Base-by-base conservation (phyloP, 2,113 vertebrate species). In the Felis chaus region DNA sequence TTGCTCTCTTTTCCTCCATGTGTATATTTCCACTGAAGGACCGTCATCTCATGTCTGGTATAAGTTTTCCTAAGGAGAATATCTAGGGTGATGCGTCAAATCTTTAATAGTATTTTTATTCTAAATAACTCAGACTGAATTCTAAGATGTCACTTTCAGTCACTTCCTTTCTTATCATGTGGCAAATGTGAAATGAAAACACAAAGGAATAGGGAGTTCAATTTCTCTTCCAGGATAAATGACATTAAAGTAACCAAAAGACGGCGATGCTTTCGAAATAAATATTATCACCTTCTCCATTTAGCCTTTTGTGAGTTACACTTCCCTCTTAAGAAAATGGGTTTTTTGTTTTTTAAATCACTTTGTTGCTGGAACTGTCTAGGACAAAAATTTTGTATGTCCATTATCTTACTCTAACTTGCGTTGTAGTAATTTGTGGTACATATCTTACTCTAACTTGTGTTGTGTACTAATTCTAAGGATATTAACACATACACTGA, bases 41-140 rank as follows among this genome's bases (percentile, higher is more conserved):
- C 16, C 81, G 63, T 50, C 48, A 53, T 76, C 57, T 89, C 9
- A 4, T 12, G n/a, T 68, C 57, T 78, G 33, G 31, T 23, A 79
- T 31, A 86, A 36, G 65, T 85, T 89, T 89, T 78, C 66, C 31
- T 86, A 31, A 74, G 63, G 94, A 55, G 39, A 21, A 41, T 7
- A 89, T 19, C 19, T 19, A 76, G 7, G 29, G n/a, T 14, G 19
- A 80, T 8, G 13, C 15, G 36, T 11, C 71, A 73, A 71, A 2
- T 39, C 29, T 94, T 65, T 76, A 79, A 83, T 80, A 66, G 78
- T 92, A 36, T 45, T 74, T 69, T 87, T 79, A 92, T 93, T 92
- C 39, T 48, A 74, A 94, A 68, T 66, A 93, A 94, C 45, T 41
- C 45, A n/a, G 12, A 29, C 7, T 66, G 50, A 83, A 57, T 91